These are phyloP conservation scores for Lamellibrachia satsuma DNA, from an alignment of 2,888 invertebrate species.

Conservation along the genomic window DNA sequence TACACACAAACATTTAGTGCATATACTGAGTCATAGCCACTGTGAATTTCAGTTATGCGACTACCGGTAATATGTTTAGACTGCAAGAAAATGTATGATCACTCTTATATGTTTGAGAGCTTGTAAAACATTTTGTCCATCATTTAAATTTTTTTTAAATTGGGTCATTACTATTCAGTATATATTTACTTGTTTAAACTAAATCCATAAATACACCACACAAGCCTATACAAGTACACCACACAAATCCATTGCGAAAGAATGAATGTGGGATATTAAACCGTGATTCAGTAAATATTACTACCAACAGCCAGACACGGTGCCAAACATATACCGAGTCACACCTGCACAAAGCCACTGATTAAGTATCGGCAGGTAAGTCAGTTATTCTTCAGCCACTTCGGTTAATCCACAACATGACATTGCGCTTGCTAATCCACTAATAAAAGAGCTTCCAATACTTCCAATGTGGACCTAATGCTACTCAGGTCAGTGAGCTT, in stretches of 20 bases:
- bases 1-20: neutral
- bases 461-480: neutral
- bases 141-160: no score
- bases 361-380: neutral
- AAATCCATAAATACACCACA: neutral
- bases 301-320: neutral
- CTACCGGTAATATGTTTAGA: neutral
- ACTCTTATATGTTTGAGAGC: no score
- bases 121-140: no score
- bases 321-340: neutral
- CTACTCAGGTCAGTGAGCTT: neutral
- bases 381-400: neutral
- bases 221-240: neutral
- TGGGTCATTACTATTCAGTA: no score
- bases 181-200: no score
- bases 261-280: neutral
- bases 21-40: neutral
- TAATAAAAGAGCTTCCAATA: neutral
- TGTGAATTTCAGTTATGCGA: neutral
- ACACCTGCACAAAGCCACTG: neutral
- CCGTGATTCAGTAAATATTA: neutral
- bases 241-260: neutral
- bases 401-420: neutral
- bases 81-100: no score
- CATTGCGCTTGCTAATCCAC: neutral